Percentiles rank a stretch among this genome's conserved stretches.
Conservation (phyloP, 2,888 invertebrate species). For the Panorpa germanica region DNA sequence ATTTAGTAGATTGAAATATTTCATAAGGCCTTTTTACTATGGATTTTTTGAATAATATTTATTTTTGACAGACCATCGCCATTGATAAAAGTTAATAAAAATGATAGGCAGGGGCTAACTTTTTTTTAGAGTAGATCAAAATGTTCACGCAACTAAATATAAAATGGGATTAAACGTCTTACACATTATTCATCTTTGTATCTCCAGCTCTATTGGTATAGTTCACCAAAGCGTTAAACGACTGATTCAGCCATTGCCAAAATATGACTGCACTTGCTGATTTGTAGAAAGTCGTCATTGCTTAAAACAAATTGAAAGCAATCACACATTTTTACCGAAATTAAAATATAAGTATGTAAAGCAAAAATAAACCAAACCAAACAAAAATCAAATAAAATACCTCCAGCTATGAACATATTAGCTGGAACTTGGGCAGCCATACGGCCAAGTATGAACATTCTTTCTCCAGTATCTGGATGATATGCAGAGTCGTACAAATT, state of each 20-base stretch:
- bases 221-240: conserved; percentile 91
- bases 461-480: conserved; percentile 97
- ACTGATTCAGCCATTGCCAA: conserved; percentile 98
- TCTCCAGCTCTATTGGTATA: conserved; percentile 78
- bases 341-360: too few species aligned
- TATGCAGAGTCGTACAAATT: conserved; percentile 93
- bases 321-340: background rate
- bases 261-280: conserved; percentile 80
- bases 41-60: too few species aligned
- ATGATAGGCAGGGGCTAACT: too few species aligned
- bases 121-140: too few species aligned
- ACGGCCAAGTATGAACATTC: conserved; percentile 78
- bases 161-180: too few species aligned
- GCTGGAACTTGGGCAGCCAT: conserved; percentile 98
- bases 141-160: too few species aligned
- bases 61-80: too few species aligned
- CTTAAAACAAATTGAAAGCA: conserved; percentile 19
- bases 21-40: too few species aligned
- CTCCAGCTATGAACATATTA: conserved; percentile 83
- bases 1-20: too few species aligned
- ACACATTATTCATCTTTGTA: conserved; percentile 37
- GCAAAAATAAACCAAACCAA: too few species aligned
- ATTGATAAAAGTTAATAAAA: too few species aligned
- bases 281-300: conserved; percentile 95
- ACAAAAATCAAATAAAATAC: conserved; percentile 4